These are phyloP conservation scores for Rhagophthalmus giganteus DNA, from an alignment of 2,888 invertebrate genomes.

Conservation along the genomic window DNA sequence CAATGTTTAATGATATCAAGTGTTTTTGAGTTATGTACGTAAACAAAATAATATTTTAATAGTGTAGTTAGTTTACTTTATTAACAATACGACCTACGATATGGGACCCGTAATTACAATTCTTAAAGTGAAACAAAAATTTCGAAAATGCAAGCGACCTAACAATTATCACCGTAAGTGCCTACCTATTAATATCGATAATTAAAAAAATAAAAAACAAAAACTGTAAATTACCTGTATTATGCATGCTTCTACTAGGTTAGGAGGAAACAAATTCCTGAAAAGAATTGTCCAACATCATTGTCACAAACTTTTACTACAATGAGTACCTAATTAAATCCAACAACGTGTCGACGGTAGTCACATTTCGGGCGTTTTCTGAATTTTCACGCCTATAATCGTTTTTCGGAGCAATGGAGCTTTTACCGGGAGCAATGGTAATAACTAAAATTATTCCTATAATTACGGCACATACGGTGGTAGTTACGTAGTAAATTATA, in stretches of 20 bases:
- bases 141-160: no score
- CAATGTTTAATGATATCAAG: no score
- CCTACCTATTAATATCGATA: no score
- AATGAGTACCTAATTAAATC: slow-evolving; percentile 70
- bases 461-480: slow-evolving; percentile 70
- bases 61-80: no score
- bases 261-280: slow-evolving; percentile 71
- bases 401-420: slow-evolving; percentile 20
- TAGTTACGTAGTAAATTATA: slow-evolving; percentile 68
- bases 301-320: no score
- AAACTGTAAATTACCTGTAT: slow-evolving; percentile 55
- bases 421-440: slow-evolving; percentile 65
- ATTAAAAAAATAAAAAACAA: neutral
- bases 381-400: slow-evolving; percentile 30
- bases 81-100: no score
- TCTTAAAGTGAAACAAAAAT: no score
- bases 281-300: no score
- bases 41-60: no score
- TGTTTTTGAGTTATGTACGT: no score
- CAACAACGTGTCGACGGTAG: slow-evolving; percentile 69
- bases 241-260: slow-evolving; percentile 65
- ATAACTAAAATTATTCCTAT: slow-evolving; percentile 72
- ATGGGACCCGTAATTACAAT: no score
- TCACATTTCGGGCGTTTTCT: slow-evolving; percentile 54
- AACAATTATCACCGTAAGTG: no score